These are phyloP conservation scores for Regulus satrapa DNA, from an alignment of 2,113 vertebrate genomes.

Conservation along the genomic window DNA sequence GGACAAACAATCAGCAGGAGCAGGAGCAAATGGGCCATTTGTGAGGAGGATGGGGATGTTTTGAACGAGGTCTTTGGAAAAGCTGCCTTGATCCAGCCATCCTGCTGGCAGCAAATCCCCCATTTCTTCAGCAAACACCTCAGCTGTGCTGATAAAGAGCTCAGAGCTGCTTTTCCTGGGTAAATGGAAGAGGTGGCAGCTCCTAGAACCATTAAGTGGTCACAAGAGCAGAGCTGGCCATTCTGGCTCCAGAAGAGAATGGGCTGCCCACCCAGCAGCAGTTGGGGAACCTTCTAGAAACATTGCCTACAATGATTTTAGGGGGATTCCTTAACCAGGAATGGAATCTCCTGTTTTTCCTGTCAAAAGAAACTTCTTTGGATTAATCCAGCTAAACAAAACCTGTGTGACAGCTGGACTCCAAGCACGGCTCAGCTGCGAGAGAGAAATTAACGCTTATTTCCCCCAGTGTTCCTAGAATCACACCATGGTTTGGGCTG, in stretches of 20 bases:
- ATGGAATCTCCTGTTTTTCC: neutral
- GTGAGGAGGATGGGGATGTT: neutral
- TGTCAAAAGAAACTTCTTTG: neutral
- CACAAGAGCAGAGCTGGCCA: neutral
- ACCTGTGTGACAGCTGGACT: neutral
- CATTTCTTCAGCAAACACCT: neutral
- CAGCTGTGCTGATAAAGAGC: neutral
- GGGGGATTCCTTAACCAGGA: neutral
- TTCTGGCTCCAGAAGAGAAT: neutral
- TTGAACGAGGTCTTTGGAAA: neutral
- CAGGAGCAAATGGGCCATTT: slow-evolving; percentile 34
- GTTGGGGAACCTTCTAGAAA: accelerated
- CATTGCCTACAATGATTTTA: neutral
- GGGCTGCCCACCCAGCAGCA: neutral
- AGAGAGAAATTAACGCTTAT: neutral
- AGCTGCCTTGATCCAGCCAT: neutral
- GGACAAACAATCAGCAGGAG: slow-evolving; percentile 16
- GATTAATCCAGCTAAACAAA: neutral
- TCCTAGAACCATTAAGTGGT: neutral
- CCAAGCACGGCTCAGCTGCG: neutral
- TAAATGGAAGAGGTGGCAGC: neutral
- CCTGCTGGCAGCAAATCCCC: neutral
- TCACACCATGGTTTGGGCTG: neutral
- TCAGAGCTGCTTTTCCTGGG: neutral
- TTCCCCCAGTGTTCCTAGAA: neutral